Evolutionary conservation across 2,113 vertebrate genomes (phyloP).

Genomic region (Meriones unguiculatus): DNA sequence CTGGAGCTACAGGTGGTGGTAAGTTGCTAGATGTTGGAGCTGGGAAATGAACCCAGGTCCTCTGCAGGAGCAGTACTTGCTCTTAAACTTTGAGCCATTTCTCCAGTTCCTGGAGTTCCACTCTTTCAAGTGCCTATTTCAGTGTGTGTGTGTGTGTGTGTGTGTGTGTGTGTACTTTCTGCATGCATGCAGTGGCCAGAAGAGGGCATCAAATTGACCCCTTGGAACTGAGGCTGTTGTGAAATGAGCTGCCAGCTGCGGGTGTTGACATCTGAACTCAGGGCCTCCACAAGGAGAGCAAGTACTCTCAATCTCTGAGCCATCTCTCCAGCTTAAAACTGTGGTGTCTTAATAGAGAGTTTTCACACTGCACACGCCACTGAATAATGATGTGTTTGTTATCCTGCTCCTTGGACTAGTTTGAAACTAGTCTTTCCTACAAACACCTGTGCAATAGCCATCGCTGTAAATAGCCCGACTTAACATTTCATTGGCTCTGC

Average conservation of each 20-base stretch:
- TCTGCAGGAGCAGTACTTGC: neutral
- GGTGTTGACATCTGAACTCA: neutral
- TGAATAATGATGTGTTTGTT: fast-evolving
- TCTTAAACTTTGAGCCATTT: neutral
- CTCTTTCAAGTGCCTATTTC: neutral
- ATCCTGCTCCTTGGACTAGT: neutral
- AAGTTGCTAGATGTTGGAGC: neutral
- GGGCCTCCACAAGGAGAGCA: neutral
- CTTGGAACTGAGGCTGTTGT: neutral
- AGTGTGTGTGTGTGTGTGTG: neutral
- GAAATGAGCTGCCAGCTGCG: neutral
- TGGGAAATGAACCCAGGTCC: neutral
- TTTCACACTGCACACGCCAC: fast-evolving
- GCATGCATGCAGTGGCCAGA: neutral
- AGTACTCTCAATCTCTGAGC: neutral
- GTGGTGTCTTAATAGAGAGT: too few species aligned
- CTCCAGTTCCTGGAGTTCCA: neutral
- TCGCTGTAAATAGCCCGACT: neutral
- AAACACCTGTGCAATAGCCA: too few species aligned
- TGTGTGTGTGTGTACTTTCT: neutral
- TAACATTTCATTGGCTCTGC: fast-evolving
- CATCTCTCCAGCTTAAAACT: neutral
- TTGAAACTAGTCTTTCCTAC: neutral
- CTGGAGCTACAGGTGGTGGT: neutral
- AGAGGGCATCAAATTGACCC: neutral